phyloP scores from a whole-genome alignment of 2,113 vertebrate species.

The Ginglymostoma cirratum region DNA sequence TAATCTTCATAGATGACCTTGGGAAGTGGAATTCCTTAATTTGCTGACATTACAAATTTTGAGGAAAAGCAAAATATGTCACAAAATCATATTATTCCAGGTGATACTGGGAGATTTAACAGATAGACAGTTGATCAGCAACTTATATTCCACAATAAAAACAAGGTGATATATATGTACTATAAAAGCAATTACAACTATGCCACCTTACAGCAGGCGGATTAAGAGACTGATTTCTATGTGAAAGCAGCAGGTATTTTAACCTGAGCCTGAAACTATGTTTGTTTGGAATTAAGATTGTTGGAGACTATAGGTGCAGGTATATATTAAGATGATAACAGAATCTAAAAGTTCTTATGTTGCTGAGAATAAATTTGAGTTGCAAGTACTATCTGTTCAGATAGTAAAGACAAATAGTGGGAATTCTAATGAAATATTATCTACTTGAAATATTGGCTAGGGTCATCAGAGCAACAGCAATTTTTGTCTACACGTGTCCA shows the following conservation, averaged over 20 bases:
- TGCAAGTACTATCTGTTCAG: background rate
- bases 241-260: background rate
- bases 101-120: background rate
- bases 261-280: background rate
- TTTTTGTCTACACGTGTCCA: no score
- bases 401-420: background rate
- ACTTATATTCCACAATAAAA: background rate
- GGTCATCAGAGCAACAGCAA: no score
- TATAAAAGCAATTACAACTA: background rate
- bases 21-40: background rate
- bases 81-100: conserved; percentile 8
- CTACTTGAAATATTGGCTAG: background rate
- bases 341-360: background rate
- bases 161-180: background rate
- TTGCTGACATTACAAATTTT: conserved; percentile 29
- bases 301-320: background rate
- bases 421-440: background rate
- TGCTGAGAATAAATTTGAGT: background rate
- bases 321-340: background rate
- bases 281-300: background rate
- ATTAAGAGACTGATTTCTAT: background rate
- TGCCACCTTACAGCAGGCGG: background rate
- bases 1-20: conserved; percentile 37
- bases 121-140: background rate
- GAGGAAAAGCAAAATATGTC: background rate